Percentiles rank a stretch among this genome's conserved stretches.
Evolutionary conservation across 2,797 vertebrate genomes (phyloP).

Genomic region (Chrysocyon brachyurus): DNA sequence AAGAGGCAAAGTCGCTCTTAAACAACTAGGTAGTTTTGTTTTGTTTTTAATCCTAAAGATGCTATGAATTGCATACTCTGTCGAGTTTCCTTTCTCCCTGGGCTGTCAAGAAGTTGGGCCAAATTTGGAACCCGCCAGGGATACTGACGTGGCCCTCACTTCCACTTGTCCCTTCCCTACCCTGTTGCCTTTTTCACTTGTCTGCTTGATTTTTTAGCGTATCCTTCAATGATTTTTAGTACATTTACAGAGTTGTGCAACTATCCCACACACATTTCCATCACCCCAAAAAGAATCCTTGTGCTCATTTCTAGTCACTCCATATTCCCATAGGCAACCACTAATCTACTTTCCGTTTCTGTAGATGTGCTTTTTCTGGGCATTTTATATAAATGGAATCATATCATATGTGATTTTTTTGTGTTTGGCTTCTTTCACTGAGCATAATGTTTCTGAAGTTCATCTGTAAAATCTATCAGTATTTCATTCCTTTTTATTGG

Average conservation of each 20-base stretch:
- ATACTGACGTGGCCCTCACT: not conserved
- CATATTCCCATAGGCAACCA: not conserved
- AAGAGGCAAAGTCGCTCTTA: not conserved
- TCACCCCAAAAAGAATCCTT: not conserved
- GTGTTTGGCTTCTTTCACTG: slow-evolving; percentile 3
- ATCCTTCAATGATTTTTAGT: slow-evolving; percentile 10
- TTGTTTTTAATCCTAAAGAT: not conserved
- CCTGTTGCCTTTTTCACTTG: not conserved
- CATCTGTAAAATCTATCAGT: not conserved
- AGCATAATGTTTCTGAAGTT: slow-evolving; percentile 22
- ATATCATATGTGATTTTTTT: not conserved
- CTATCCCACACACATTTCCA: not conserved
- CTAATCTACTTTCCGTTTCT: not conserved
- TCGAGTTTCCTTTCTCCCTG: slow-evolving; percentile 13
- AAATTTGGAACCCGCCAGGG: not conserved
- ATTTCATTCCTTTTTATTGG: slow-evolving; percentile 47
- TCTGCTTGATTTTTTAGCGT: not conserved
- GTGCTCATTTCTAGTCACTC: slow-evolving; percentile 22
- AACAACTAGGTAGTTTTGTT: not conserved
- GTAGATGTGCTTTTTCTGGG: not conserved
- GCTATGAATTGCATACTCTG: not conserved
- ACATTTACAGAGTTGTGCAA: not conserved
- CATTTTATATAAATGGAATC: not conserved
- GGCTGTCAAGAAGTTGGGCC: not conserved
- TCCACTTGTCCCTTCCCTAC: not conserved